phyloP scores from a whole-genome alignment of 92 coral and sea anemone genomes.

The Bergia puertoricense region DNA sequence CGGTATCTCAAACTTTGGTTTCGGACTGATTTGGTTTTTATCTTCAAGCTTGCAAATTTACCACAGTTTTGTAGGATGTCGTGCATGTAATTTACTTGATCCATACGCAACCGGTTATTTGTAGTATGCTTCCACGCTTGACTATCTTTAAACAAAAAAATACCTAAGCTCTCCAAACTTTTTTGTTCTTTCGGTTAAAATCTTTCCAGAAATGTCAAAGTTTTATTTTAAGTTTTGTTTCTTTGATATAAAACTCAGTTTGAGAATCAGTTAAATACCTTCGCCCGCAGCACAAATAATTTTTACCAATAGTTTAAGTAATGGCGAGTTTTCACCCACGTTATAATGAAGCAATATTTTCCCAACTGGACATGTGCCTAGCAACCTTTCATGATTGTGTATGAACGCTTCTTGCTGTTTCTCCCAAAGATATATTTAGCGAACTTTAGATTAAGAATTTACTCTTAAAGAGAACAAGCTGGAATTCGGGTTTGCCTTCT shows the following conservation, averaged over 20 bases:
- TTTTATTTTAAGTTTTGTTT: neutral
- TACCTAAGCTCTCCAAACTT: too few relatives aligned
- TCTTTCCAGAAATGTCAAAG: neutral
- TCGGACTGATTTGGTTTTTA: neutral
- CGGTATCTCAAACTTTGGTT: neutral
- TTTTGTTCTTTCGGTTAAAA: neutral
- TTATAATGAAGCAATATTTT: neutral
- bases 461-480: neutral
- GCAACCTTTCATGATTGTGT: conserved; percentile 6
- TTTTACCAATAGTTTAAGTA: neutral
- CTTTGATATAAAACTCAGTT: neutral
- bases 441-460: neutral
- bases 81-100: neutral
- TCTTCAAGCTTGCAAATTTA: too few relatives aligned
- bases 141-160: neutral
- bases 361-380: neutral
- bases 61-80: too few relatives aligned
- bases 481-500: neutral
- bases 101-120: neutral
- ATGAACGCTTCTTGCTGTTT: neutral
- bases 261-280: neutral
- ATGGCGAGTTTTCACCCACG: too few relatives aligned
- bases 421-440: neutral
- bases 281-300: too few relatives aligned
- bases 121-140: neutral